These are phyloP conservation scores for Branchipolynoe longqiensis DNA, from an alignment of 2,888 invertebrate species.

Conservation along the genomic window DNA sequence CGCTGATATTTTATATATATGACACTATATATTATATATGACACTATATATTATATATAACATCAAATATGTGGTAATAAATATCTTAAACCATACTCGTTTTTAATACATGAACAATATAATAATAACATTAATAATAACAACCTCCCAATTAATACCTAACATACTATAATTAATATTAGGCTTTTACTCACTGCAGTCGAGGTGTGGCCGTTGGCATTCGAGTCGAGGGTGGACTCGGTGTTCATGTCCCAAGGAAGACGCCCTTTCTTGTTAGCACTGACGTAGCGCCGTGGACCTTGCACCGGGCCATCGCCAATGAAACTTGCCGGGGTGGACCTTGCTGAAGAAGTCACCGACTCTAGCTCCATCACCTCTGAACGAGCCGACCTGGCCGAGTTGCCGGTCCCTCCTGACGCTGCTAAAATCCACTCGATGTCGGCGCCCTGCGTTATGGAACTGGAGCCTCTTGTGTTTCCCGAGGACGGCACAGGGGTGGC, in stretches of 20 bases:
- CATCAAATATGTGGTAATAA: no score
- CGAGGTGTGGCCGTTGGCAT: slow-evolving; percentile 15
- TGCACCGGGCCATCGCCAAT: slow-evolving; percentile 70
- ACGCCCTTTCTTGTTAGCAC: slow-evolving; percentile 77
- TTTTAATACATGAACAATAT: no score
- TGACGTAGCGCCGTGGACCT: slow-evolving; percentile 75
- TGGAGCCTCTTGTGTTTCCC: slow-evolving; percentile 73
- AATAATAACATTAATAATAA: no score
- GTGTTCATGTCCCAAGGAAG: slow-evolving; percentile 79
- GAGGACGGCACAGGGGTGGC: slow-evolving; percentile 85
- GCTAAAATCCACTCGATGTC: slow-evolving; percentile 90
- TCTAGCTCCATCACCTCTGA: slow-evolving; percentile 74
- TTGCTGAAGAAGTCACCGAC: slow-evolving; percentile 70
- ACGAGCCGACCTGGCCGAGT: slow-evolving; percentile 73
- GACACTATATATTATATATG: no score
- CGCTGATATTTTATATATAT: no score
- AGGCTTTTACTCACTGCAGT: not conserved
- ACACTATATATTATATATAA: no score
- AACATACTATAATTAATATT: no score
- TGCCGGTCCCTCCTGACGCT: slow-evolving; percentile 79
- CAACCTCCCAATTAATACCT: no score
- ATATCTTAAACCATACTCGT: no score
- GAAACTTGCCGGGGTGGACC: slow-evolving; percentile 66
- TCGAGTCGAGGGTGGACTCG: not conserved
- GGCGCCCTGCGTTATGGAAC: slow-evolving; percentile 82